A percentile compares a stretch with the other conserved stretches of the same genome.
phyloP scores from a whole-genome alignment of 2,888 invertebrate species.

The Sinhomidia bicolor region DNA sequence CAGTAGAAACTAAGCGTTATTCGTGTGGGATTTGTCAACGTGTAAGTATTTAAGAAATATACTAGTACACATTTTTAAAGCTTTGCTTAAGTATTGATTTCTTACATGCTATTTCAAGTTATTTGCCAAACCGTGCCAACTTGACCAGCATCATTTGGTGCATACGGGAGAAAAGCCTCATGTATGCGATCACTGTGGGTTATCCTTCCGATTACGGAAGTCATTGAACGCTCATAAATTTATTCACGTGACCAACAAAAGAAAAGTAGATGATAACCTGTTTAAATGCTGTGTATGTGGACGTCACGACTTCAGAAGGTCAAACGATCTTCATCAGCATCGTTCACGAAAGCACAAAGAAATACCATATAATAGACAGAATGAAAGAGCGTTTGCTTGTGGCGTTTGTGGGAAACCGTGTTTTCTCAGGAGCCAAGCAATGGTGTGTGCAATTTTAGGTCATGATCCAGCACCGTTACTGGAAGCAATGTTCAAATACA shows the following conservation, averaged over 20 bases:
- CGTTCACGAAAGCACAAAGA: conserved; percentile 1
- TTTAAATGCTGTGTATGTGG: conserved; percentile 48
- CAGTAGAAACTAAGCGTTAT: not conserved
- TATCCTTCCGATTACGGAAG: conserved; percentile 1
- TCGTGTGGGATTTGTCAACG: not conserved
- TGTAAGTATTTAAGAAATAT: conserved; percentile 16
- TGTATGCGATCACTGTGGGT: conserved; percentile 22
- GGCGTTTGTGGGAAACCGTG: conserved; percentile 53
- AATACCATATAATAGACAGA: conserved; percentile 15
- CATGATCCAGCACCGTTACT: conserved; percentile 46
- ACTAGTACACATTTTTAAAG: too few relatives aligned
- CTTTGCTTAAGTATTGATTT: too few relatives aligned
- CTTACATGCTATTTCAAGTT: too few relatives aligned
- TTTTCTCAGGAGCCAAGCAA: conserved; percentile 27
- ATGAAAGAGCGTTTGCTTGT: conserved; percentile 56
- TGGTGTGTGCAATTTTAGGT: conserved; percentile 51
- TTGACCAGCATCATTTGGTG: conserved; percentile 9
- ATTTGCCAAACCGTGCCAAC: not conserved
- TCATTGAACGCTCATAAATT: not conserved
- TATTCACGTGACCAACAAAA: not conserved
- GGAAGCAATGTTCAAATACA: conserved; percentile 56
- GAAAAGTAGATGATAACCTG: not conserved
- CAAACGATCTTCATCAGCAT: conserved; percentile 5
- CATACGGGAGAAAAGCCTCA: conserved; percentile 54
- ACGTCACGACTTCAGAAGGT: not conserved